Evolutionary conservation across 2,113 vertebrate species (phyloP), one percentile per base, ranked within the genome.

Genomic region (Eclectus roratus): DNA sequence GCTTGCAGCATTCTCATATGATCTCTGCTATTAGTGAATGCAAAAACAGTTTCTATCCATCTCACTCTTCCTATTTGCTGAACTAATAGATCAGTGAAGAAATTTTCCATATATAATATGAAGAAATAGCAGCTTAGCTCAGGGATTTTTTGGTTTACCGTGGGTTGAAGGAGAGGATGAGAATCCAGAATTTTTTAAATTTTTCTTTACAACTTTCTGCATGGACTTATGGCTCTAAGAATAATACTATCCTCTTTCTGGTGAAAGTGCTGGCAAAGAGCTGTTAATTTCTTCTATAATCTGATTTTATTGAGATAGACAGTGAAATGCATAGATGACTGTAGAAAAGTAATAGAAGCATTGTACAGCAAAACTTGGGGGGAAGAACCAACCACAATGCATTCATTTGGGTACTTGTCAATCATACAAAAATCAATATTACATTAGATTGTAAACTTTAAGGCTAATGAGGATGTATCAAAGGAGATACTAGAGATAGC

Each of bases 1-100:
- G 50, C 77, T 91, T 95, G 86, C 63, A 96, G 60, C 89, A 88
- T 93, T 90, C 85, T 94, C 76, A 13, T 80, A 74, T 86, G 91
- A 91, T 93, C 79, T 83, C 85, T 93, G 68, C 64, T 91, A 83
- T 91, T 95, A 97, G 55, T 60, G 43, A 90, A 85, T 52, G 64
- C 74, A 86, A 90, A 85, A 96, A 88, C 64, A 70, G 55, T 88
- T 94, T 95, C 76, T 68, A 50, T 11, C 24, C 71, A 80, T 85
- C 79, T 95, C n/a, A 29, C 11, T 93, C 43, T 93, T 91, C 76
- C 68, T 55, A 56, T 94, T 90, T 96, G 50, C 76, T 85, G 85
- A 93, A 89, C 65, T 91, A 91, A 95, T 90, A 85, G 74, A 91
- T 91, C 72, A 78, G 85, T 88, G 77, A 68, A 96, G 56, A 94